Percentiles rank a stretch among this genome's conserved stretches.
phyloP scores from a whole-genome alignment of 2,888 invertebrate genomes.

The Crossocerus cetratus region DNA sequence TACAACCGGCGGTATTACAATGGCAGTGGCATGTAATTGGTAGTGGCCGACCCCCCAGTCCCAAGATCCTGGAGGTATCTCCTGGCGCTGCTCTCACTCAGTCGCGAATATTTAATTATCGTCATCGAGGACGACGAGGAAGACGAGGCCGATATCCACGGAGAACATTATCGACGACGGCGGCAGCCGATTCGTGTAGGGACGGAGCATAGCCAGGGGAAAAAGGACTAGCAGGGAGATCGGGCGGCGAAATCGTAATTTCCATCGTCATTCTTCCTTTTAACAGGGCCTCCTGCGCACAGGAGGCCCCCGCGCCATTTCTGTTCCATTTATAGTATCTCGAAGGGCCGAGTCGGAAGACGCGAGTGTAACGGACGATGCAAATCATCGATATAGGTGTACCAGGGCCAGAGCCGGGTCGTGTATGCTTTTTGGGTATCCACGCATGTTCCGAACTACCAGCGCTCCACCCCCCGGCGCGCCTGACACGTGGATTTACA shows the following conservation, averaged over 20 bases:
- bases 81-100: background rate
- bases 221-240: conserved; percentile 21
- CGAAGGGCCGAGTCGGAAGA: background rate
- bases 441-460: conserved; percentile 24
- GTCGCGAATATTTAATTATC: conserved; percentile 1
- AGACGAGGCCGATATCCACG: background rate
- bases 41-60: too few species aligned
- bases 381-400: conserved; percentile 67
- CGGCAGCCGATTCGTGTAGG: background rate
- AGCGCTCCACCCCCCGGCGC: conserved; percentile 15
- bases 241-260: conserved; percentile 35
- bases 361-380: conserved; percentile 64
- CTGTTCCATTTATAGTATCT: conserved; percentile 27
- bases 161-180: background rate
- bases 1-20: too few species aligned
- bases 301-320: conserved; percentile 7
- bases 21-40: too few species aligned
- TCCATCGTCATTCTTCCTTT: conserved; percentile 26
- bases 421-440: conserved; percentile 34
- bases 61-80: too few species aligned
- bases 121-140: background rate
- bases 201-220: background rate
- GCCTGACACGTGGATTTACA: conserved; percentile 33
- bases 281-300: background rate
- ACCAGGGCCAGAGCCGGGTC: conserved; percentile 43